A percentile compares a stretch with the other conserved stretches of the same genome.
phyloP scores from a whole-genome alignment of 1,140 invertebrate species.

The Belonocnema kinseyi region DNA sequence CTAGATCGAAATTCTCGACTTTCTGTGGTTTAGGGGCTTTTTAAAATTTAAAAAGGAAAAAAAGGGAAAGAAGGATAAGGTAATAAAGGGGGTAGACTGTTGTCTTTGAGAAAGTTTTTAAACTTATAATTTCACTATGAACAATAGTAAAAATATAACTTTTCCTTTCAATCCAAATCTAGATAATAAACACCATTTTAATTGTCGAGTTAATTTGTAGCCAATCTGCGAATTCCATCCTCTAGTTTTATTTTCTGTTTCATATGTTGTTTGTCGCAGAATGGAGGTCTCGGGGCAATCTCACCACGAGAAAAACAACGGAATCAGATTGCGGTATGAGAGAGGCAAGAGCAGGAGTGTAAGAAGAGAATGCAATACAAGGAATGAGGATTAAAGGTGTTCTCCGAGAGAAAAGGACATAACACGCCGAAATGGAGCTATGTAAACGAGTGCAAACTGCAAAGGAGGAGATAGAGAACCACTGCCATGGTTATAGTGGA shows the following conservation, averaged over 20 bases:
- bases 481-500: slow-evolving; percentile 41
- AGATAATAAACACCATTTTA: slow-evolving; percentile 3
- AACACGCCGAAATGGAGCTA: background rate
- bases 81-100: too few relatives aligned
- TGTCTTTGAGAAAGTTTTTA: too few relatives aligned
- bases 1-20: too few relatives aligned
- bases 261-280: slow-evolving; percentile 11
- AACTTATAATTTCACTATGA: too few relatives aligned
- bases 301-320: slow-evolving; percentile 52
- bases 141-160: too few relatives aligned
- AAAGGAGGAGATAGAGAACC: slow-evolving; percentile 38
- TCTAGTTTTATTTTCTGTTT: slow-evolving; percentile 11
- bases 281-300: slow-evolving; percentile 46
- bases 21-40: too few relatives aligned
- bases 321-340: slow-evolving; percentile 54
- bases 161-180: too few relatives aligned
- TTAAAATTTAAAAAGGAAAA: too few relatives aligned
- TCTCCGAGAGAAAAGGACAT: background rate
- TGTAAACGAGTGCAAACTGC: background rate
- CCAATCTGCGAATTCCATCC: background rate
- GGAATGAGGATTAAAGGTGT: slow-evolving; percentile 12
- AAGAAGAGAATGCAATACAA: slow-evolving; percentile 33
- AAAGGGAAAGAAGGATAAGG: too few relatives aligned
- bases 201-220: slow-evolving; percentile 23
- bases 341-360: slow-evolving; percentile 28